These are phyloP conservation scores for Gobiocypris rarus DNA, from an alignment of 2,113 vertebrate species.

Conservation along the genomic window DNA sequence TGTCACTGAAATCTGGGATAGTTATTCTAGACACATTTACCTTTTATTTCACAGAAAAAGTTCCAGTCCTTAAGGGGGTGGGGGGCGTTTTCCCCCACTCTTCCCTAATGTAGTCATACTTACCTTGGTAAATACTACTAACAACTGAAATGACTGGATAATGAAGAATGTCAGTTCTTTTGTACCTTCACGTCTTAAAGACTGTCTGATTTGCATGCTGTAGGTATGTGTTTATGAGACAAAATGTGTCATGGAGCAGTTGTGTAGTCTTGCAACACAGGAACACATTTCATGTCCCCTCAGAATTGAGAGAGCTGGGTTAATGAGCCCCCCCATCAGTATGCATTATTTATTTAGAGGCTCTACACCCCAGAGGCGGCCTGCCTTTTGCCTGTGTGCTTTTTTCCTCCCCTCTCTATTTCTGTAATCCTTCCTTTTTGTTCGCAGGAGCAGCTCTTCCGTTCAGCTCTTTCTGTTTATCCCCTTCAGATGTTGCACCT, in stretches of 20 bases:
- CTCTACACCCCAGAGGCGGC: slow-evolving; percentile 56
- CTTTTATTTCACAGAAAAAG: no score
- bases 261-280: slow-evolving; percentile 56
- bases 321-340: slow-evolving; percentile 65
- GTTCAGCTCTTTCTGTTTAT: slow-evolving; percentile 22
- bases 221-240: slow-evolving; percentile 28
- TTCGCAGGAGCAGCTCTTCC: slow-evolving; percentile 51
- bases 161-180: slow-evolving; percentile 47
- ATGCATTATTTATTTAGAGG: slow-evolving; percentile 68
- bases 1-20: no score
- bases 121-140: slow-evolving; percentile 3
- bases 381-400: slow-evolving; percentile 58
- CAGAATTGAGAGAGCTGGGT: slow-evolving; percentile 59
- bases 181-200: slow-evolving; percentile 23
- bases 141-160: slow-evolving; percentile 41
- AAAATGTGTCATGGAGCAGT: slow-evolving; percentile 18
- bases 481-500: slow-evolving; percentile 56
- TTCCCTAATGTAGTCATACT: neutral
- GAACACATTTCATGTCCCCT: slow-evolving; percentile 51
- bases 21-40: no score
- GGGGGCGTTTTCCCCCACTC: no score
- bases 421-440: slow-evolving; percentile 62
- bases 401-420: slow-evolving; percentile 45
- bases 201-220: slow-evolving; percentile 25
- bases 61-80: no score